Percentiles rank a stretch among this genome's conserved stretches.
These are phyloP conservation scores for Nasonia vitripennis DNA, from an alignment of 1,140 invertebrate species.

Conservation along the genomic window DNA sequence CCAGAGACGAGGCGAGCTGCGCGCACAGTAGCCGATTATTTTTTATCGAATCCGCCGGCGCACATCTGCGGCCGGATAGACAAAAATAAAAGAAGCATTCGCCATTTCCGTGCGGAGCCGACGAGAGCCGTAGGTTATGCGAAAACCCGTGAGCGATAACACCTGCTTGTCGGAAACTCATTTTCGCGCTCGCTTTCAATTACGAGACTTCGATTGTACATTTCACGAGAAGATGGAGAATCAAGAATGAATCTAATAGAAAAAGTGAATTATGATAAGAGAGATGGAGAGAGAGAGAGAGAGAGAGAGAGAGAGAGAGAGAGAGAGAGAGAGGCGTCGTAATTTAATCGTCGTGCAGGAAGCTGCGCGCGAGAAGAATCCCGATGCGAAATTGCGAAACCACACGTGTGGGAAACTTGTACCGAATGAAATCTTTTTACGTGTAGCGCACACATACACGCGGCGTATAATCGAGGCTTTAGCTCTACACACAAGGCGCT, in stretches of 20 bases:
- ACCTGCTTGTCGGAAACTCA: neutral
- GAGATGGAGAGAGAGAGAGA: neutral
- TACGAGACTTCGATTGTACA: too few species aligned
- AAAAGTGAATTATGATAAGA: constrained; percentile 6
- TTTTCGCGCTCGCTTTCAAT: neutral
- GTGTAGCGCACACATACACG: neutral
- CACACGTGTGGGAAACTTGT: neutral
- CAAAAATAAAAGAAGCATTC: too few species aligned
- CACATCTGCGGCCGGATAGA: neutral
- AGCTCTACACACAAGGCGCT: neutral
- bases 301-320: neutral
- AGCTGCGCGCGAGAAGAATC: neutral
- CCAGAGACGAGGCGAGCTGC: constrained; percentile 1
- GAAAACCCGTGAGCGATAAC: neutral
- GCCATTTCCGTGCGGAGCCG: too few species aligned
- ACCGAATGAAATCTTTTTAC: constrained; percentile 20
- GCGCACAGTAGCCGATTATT: constrained; percentile 65
- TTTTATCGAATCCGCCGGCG: constrained; percentile 54
- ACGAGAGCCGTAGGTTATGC: too few species aligned
- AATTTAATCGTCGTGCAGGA: constrained; percentile 16
- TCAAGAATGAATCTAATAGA: neutral
- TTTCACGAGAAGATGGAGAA: neutral
- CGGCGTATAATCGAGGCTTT: neutral
- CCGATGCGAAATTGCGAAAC: constrained; percentile 13
- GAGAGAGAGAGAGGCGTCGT: neutral